These are phyloP conservation scores for Pteropus rufus DNA, from an alignment of 2,797 vertebrate genomes.

Conservation along the genomic window DNA sequence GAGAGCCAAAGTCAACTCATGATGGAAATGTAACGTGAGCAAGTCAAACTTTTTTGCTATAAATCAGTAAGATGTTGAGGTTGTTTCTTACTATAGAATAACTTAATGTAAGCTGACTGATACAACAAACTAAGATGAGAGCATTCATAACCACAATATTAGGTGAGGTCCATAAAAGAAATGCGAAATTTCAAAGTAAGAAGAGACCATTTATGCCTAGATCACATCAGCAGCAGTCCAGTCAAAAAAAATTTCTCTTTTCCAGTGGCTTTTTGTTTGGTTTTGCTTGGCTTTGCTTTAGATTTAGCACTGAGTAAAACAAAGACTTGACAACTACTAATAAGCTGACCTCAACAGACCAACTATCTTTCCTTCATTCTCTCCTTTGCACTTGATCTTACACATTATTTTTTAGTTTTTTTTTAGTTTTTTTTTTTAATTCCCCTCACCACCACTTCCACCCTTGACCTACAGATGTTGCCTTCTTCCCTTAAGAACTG, in stretches of 20 bases:
- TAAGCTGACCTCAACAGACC: neutral
- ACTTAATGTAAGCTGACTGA: neutral
- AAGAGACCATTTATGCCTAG: neutral
- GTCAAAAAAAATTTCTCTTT: neutral
- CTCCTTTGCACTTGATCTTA: neutral
- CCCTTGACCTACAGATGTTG: too few relatives aligned
- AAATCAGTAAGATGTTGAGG: neutral
- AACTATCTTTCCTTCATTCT: neutral
- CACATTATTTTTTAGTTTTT: neutral
- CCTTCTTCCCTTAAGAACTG: too few relatives aligned
- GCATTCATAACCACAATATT: neutral
- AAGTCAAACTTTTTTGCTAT: neutral
- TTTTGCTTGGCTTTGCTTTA: neutral
- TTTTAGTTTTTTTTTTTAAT: too few relatives aligned
- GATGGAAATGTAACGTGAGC: neutral
- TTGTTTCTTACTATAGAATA: neutral
- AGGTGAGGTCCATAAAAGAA: neutral
- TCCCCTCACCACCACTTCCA: too few relatives aligned
- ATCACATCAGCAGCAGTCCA: neutral
- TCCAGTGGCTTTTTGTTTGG: neutral
- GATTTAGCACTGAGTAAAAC: neutral
- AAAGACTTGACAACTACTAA: neutral
- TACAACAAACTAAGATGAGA: neutral
- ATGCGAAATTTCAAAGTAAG: neutral
- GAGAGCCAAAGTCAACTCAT: neutral